Evolutionary conservation across 2,888 invertebrate genomes (phyloP).

Genomic region (Papilio demoleus): DNA sequence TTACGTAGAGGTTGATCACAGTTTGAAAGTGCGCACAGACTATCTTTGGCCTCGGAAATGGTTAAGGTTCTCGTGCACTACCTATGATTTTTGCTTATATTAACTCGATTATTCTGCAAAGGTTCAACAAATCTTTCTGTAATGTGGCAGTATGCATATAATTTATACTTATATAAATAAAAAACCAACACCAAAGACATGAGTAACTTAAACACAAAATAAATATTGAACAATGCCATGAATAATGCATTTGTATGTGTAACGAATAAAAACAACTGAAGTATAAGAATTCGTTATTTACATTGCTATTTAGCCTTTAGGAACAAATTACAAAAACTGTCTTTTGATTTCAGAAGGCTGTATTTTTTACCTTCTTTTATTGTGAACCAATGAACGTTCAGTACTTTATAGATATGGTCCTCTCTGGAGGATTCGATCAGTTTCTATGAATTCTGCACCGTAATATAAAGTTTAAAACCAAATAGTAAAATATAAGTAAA

Average conservation of each 20-base stretch:
- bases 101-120: too few species aligned
- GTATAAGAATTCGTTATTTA: conserved; percentile 11
- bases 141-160: too few species aligned
- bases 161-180: conserved; percentile 11
- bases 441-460: too few species aligned
- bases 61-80: too few species aligned
- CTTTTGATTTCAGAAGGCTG: not conserved
- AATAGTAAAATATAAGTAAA: too few species aligned
- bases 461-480: too few species aligned
- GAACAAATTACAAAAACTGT: not conserved
- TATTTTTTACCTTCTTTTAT: not conserved
- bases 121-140: too few species aligned
- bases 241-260: conserved; percentile 16
- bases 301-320: conserved; percentile 3
- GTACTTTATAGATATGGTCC: not conserved
- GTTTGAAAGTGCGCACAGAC: too few species aligned
- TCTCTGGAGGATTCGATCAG: too few species aligned
- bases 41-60: too few species aligned
- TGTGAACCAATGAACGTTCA: not conserved
- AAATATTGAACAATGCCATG: conserved; percentile 18
- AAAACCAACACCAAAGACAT: conserved; percentile 5
- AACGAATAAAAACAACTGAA: conserved; percentile 8
- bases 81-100: too few species aligned
- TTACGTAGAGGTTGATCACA: too few species aligned
- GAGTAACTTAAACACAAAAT: conserved; percentile 11